A percentile compares a stretch with the other conserved stretches of the same genome.
Conservation (phyloP, 2,888 invertebrate species). For the Epinotia bilunana region DNA sequence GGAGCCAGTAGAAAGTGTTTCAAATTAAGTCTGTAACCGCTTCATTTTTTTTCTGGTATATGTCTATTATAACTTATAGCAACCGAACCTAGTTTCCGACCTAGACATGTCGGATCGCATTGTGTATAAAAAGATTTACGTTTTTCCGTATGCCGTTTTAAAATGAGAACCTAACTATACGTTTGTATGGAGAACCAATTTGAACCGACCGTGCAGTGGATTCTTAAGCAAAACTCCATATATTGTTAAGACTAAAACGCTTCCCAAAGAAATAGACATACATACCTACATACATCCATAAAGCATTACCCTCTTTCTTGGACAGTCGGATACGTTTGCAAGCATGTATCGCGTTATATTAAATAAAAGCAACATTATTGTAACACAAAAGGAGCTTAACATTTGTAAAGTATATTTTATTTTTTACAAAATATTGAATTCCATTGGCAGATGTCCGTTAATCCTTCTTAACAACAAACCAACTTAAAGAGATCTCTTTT, state of each 20-base stretch:
- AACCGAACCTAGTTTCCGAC: too few species aligned
- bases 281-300: background rate
- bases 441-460: slow-evolving; percentile 49
- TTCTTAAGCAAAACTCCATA: background rate
- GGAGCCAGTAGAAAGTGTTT: too few species aligned
- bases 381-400: slow-evolving; percentile 38
- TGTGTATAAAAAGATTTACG: too few species aligned
- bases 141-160: too few species aligned
- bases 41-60: too few species aligned
- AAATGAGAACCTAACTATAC: too few species aligned
- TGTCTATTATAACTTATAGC: too few species aligned
- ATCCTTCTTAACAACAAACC: slow-evolving; percentile 47
- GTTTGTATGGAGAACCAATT: too few species aligned
- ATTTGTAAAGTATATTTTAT: slow-evolving; percentile 37
- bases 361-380: slow-evolving; percentile 38
- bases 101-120: too few species aligned
- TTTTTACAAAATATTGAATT: slow-evolving; percentile 44
- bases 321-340: background rate
- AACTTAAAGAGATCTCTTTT: slow-evolving; percentile 28
- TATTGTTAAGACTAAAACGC: background rate
- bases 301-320: slow-evolving; percentile 9
- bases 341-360: slow-evolving; percentile 17
- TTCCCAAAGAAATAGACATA: background rate
- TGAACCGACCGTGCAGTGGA: too few species aligned
- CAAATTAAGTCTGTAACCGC: too few species aligned